These are phyloP conservation scores for Epinephelus cyanopodus DNA, from an alignment of 2,113 vertebrate species.

Conservation along the genomic window DNA sequence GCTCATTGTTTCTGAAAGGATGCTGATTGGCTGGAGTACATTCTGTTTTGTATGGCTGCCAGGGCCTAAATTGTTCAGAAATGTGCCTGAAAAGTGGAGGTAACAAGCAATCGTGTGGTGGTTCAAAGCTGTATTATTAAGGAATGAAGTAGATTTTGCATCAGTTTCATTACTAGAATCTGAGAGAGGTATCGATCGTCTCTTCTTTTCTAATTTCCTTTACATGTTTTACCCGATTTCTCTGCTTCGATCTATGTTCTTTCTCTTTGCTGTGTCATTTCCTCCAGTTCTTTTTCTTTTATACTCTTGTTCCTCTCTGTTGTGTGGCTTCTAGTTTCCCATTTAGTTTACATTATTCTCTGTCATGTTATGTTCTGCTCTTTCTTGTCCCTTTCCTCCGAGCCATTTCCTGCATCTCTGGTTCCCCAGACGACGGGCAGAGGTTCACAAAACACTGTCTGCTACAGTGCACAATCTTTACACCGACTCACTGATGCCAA, in stretches of 20 bases:
- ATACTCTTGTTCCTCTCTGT: background rate
- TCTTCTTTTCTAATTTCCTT: slow-evolving; percentile 11
- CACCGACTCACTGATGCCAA: slow-evolving; percentile 38
- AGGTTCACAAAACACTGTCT: slow-evolving; percentile 31
- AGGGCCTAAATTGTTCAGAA: slow-evolving; percentile 15
- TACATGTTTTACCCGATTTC: background rate
- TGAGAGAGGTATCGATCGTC: background rate
- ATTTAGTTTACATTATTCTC: slow-evolving; percentile 40
- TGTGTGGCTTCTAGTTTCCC: slow-evolving; percentile 11
- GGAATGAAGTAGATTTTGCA: slow-evolving; percentile 14
- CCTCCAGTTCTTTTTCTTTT: background rate
- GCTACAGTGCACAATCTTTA: slow-evolving; percentile 35
- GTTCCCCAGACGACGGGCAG: slow-evolving; percentile 27
- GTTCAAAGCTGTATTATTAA: slow-evolving; percentile 6
- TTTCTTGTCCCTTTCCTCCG: slow-evolving; percentile 6
- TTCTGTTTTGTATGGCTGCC: background rate
- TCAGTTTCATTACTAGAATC: slow-evolving; percentile 13
- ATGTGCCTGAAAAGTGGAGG: slow-evolving; percentile 26
- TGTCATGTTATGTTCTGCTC: slow-evolving; percentile 14
- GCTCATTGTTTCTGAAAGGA: slow-evolving; percentile 41
- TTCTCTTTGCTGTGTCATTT: slow-evolving; percentile 19
- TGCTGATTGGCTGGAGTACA: slow-evolving; percentile 16
- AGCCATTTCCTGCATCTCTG: slow-evolving; percentile 36
- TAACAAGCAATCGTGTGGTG: slow-evolving; percentile 15
- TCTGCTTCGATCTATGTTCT: background rate